These are phyloP conservation scores for Heliothis virescens DNA, from an alignment of 1,140 invertebrate genomes.

Conservation along the genomic window DNA sequence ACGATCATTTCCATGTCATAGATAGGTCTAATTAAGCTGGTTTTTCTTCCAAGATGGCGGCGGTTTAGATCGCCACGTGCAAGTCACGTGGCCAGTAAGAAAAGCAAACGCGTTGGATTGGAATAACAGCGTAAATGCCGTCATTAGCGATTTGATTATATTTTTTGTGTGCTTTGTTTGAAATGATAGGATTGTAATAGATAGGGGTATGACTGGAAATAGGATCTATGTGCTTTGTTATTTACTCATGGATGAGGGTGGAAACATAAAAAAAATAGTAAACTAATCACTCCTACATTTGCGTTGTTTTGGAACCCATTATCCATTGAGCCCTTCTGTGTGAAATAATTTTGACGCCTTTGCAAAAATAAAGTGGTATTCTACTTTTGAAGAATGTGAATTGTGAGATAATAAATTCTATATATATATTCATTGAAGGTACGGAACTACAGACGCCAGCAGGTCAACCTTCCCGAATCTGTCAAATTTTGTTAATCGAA, in stretches of 20 bases:
- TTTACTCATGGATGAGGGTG: not conserved
- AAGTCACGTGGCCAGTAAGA: constrained; percentile 71
- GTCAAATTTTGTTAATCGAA: no score
- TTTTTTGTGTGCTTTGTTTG: constrained; percentile 70
- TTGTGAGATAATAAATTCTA: no score
- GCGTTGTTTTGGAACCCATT: no score
- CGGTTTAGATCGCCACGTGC: constrained; percentile 66
- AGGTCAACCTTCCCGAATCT: no score
- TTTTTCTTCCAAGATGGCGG: constrained; percentile 67
- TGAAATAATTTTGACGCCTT: no score
- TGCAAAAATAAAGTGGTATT: no score
- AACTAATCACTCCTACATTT: no score
- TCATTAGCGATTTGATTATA: constrained; percentile 80
- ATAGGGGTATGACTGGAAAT: constrained; percentile 67
- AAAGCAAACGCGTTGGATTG: constrained; percentile 78
- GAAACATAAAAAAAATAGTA: no score
- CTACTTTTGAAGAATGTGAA: no score
- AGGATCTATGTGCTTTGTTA: constrained; percentile 46
- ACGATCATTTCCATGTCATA: not conserved
- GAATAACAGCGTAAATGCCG: constrained; percentile 81
- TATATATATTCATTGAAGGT: no score
- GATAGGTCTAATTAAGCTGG: constrained; percentile 58
- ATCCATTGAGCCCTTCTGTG: no score
- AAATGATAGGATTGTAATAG: constrained; percentile 72
- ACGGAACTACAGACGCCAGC: no score